These are phyloP conservation scores for Hermodice carunculata DNA, from an alignment of 2,888 invertebrate genomes.

Conservation along the genomic window DNA sequence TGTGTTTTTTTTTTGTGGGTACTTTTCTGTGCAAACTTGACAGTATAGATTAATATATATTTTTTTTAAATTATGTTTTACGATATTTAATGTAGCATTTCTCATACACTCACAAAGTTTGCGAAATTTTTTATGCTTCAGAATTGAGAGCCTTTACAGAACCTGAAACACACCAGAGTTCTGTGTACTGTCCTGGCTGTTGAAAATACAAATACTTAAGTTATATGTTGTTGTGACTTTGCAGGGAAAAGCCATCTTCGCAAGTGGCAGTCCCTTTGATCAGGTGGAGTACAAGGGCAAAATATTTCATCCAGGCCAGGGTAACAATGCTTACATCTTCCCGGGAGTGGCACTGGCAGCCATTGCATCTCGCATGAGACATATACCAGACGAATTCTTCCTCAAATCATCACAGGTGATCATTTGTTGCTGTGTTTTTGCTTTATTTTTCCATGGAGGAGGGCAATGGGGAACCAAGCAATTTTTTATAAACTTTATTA, in stretches of 20 bases:
- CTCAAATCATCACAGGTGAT: conserved; percentile 90
- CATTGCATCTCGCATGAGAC: conserved; percentile 90
- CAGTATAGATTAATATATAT: too few species aligned
- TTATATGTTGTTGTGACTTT: not conserved
- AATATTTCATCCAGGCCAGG: conserved; percentile 92
- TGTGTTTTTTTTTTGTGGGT: too few species aligned
- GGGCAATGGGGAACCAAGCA: not conserved
- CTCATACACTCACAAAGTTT: too few species aligned
- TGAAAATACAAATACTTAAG: not conserved
- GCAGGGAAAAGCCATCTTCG: conserved; percentile 93
- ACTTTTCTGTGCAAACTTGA: too few species aligned
- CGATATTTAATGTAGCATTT: too few species aligned
- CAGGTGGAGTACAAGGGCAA: conserved; percentile 84
- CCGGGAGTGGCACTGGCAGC: conserved; percentile 95
- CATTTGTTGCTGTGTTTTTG: not conserved
- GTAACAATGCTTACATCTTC: conserved; percentile 73
- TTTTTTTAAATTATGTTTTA: too few species aligned
- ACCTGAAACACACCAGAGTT: too few species aligned
- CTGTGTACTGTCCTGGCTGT: too few species aligned
- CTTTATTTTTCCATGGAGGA: not conserved
- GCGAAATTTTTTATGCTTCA: too few species aligned
- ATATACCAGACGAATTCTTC: conserved; percentile 94
- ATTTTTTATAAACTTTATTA: too few species aligned
- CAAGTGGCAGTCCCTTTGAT: conserved; percentile 96
- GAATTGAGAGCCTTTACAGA: too few species aligned